Evolutionary conservation across 2,888 invertebrate genomes (phyloP).

Genomic region (Tricholauxania praeusta): DNA sequence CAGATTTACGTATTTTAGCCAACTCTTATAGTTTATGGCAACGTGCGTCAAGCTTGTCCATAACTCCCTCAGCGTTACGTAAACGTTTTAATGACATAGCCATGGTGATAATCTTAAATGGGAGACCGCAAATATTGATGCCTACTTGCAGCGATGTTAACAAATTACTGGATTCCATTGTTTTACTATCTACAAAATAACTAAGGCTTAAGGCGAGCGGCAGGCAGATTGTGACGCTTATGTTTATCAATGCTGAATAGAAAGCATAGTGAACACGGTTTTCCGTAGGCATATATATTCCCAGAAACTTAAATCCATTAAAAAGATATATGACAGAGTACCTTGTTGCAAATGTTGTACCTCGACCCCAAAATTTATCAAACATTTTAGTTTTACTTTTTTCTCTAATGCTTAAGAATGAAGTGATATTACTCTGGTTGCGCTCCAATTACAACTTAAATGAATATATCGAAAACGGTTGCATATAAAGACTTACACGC

Average conservation of each 20-base stretch:
- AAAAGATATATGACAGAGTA: slow-evolving; percentile 44
- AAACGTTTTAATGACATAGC: slow-evolving; percentile 38
- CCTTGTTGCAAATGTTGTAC: slow-evolving; percentile 16
- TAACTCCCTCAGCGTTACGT: slow-evolving; percentile 37
- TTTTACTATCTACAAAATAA: slow-evolving; percentile 28
- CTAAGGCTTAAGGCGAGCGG: slow-evolving; percentile 45
- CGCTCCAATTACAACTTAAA: no score
- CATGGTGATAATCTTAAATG: slow-evolving; percentile 46
- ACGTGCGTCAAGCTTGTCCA: slow-evolving; percentile 47
- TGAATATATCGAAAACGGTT: no score
- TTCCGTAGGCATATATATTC: slow-evolving; percentile 35
- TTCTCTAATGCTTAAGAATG: no score
- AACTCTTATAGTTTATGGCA: slow-evolving; percentile 43
- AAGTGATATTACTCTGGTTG: no score
- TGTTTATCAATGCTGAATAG: slow-evolving; percentile 36
- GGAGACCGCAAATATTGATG: slow-evolving; percentile 48
- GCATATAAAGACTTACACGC: no score
- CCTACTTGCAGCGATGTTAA: slow-evolving; percentile 53
- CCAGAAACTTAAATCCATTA: slow-evolving; percentile 34
- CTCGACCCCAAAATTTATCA: slow-evolving; percentile 14
- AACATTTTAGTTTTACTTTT: neutral
- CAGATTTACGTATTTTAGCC: slow-evolving; percentile 37
- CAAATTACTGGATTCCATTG: slow-evolving; percentile 47
- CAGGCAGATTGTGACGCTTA: slow-evolving; percentile 21
- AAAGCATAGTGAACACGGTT: slow-evolving; percentile 32